Conservation (phyloP, 1,140 invertebrate species). For the Drosophila setifemur region DNA sequence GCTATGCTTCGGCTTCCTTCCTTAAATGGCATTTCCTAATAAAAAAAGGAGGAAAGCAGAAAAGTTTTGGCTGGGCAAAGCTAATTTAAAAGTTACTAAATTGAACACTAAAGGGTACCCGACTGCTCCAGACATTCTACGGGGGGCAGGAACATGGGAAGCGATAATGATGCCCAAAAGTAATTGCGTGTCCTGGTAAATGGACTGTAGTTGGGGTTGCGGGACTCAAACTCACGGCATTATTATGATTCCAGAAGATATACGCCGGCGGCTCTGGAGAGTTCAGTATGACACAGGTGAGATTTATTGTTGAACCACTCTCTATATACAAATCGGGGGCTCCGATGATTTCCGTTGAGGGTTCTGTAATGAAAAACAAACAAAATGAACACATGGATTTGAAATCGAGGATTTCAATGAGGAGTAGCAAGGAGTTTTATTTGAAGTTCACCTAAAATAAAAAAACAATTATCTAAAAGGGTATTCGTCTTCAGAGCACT, state of each 20-base stretch:
- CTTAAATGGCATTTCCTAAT: conserved; percentile 66
- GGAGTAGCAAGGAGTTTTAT: not conserved
- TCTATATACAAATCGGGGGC: conserved; percentile 95
- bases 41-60: conserved; percentile 14
- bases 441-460: conserved; percentile 19
- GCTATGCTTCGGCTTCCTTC: conserved; percentile 10
- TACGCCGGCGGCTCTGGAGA: conserved; percentile 95
- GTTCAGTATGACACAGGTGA: conserved; percentile 94
- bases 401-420: not conserved
- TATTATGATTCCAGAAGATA: conserved; percentile 96
- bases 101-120: conserved; percentile 56
- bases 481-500: not conserved
- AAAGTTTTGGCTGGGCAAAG: conserved; percentile 57
- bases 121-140: conserved; percentile 12
- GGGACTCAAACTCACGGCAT: conserved; percentile 86
- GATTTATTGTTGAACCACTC: conserved; percentile 95
- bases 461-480: conserved; percentile 54
- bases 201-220: not conserved
- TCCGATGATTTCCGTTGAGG: conserved; percentile 93
- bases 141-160: conserved; percentile 5
- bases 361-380: conserved; percentile 86
- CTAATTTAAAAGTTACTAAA: conserved; percentile 80
- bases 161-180: conserved; percentile 60
- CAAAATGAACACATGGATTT: not conserved
- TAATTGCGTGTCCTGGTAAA: conserved; percentile 52